Evolutionary conservation across 1,140 invertebrate species (phyloP).

Genomic region (Atta colombica): DNA sequence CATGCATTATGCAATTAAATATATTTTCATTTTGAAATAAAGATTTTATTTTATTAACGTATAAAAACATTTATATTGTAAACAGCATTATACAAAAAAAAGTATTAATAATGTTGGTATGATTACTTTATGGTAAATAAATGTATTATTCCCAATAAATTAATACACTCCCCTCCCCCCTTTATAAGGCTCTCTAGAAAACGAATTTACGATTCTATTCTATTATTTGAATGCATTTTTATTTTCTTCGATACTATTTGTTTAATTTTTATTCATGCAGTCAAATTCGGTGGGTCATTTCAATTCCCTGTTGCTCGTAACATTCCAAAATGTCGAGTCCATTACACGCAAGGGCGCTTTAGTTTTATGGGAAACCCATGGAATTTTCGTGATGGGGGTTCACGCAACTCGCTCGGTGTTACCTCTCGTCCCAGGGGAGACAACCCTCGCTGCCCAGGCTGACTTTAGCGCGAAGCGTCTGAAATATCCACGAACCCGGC

Average conservation of each 20-base stretch:
- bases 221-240: background rate
- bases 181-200: background rate
- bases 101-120: background rate
- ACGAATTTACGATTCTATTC: slow-evolving; percentile 12
- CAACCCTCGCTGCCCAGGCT: slow-evolving; percentile 49
- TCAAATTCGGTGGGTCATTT: slow-evolving; percentile 61
- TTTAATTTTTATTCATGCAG: slow-evolving; percentile 34
- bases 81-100: background rate
- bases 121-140: slow-evolving; percentile 25
- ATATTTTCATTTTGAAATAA: slow-evolving; percentile 8
- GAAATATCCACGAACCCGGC: slow-evolving; percentile 74
- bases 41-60: background rate
- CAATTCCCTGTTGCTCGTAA: slow-evolving; percentile 56
- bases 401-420: slow-evolving; percentile 67
- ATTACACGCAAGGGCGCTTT: slow-evolving; percentile 70
- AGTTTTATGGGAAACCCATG: slow-evolving; percentile 69
- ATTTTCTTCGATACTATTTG: background rate
- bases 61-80: slow-evolving; percentile 4
- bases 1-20: slow-evolving; percentile 10
- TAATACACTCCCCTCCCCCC: background rate
- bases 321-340: slow-evolving; percentile 64
- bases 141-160: slow-evolving; percentile 2
- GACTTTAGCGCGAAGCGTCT: slow-evolving; percentile 65
- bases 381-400: slow-evolving; percentile 64
- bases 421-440: slow-evolving; percentile 65